Percentiles rank a stretch among this genome's conserved stretches.
phyloP scores from a whole-genome alignment of 1,140 invertebrate genomes.

The Hetaerina americana region DNA sequence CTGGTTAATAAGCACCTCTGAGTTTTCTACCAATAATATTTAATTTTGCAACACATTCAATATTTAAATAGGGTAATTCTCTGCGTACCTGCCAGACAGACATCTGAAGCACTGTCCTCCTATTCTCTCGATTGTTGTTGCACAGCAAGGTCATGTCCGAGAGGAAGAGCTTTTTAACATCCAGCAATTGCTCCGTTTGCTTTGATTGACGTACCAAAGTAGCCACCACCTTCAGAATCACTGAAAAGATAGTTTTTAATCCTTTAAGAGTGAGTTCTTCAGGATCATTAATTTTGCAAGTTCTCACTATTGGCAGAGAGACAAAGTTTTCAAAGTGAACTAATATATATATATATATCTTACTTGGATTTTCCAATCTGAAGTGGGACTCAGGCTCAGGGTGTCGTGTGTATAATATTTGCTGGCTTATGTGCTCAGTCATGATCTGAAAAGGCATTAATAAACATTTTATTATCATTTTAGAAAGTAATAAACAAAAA shows the following conservation, averaged over 20 bases:
- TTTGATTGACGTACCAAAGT: slow-evolving; percentile 94
- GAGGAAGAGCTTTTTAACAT: slow-evolving; percentile 92
- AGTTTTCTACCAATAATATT: no score
- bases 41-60: no score
- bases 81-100: slow-evolving; percentile 94
- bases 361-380: slow-evolving; percentile 93
- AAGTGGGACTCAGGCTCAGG: slow-evolving; percentile 89
- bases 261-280: not conserved
- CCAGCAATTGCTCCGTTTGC: slow-evolving; percentile 75
- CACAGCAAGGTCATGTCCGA: slow-evolving; percentile 95
- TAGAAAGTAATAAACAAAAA: no score
- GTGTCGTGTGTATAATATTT: slow-evolving; percentile 82
- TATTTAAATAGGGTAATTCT: no score
- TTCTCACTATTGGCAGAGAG: not conserved
- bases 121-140: slow-evolving; percentile 93
- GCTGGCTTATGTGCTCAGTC: slow-evolving; percentile 91
- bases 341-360: slow-evolving; percentile 28
- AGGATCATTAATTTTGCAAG: slow-evolving; percentile 1
- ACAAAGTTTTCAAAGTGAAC: slow-evolving; percentile 2
- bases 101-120: slow-evolving; percentile 96
- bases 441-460: slow-evolving; percentile 50
- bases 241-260: slow-evolving; percentile 37
- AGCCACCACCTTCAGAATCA: slow-evolving; percentile 96
- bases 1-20: no score
- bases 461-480: slow-evolving; percentile 1